Percentiles rank a stretch among this genome's conserved stretches.
phyloP scores from a whole-genome alignment of 1,140 invertebrate genomes.

The Ceratitis capitata region DNA sequence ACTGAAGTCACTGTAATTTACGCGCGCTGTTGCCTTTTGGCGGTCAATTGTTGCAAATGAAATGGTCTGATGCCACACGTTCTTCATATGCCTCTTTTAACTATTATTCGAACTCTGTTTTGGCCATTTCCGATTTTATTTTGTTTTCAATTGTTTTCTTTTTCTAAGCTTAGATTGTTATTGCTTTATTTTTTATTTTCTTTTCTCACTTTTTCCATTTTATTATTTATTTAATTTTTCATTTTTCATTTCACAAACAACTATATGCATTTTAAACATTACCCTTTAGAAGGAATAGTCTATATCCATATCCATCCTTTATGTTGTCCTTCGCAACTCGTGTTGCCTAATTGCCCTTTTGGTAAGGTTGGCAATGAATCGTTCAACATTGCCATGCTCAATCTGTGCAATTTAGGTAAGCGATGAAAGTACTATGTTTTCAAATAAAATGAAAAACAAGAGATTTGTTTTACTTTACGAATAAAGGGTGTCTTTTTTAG shows the following conservation, averaged over 20 bases:
- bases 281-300: too few species aligned
- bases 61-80: neutral
- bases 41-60: constrained; percentile 20
- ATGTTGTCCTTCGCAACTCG: too few species aligned
- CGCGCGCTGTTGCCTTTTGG: neutral
- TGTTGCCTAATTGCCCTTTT: constrained; percentile 22
- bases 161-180: too few species aligned
- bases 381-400: neutral
- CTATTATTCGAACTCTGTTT: neutral
- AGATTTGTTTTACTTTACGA: neutral
- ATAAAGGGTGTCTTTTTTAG: neutral
- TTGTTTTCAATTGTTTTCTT: neutral
- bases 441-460: neutral
- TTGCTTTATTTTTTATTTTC: neutral
- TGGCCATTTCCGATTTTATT: neutral
- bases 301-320: too few species aligned
- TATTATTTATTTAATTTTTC: neutral
- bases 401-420: neutral
- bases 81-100: neutral
- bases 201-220: neutral
- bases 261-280: too few species aligned
- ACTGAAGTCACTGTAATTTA: neutral
- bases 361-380: neutral
- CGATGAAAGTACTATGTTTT: constrained; percentile 27
- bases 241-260: neutral